These are phyloP conservation scores for Euthynnus affinis DNA, from an alignment of 2,797 vertebrate species.

Conservation along the genomic window DNA sequence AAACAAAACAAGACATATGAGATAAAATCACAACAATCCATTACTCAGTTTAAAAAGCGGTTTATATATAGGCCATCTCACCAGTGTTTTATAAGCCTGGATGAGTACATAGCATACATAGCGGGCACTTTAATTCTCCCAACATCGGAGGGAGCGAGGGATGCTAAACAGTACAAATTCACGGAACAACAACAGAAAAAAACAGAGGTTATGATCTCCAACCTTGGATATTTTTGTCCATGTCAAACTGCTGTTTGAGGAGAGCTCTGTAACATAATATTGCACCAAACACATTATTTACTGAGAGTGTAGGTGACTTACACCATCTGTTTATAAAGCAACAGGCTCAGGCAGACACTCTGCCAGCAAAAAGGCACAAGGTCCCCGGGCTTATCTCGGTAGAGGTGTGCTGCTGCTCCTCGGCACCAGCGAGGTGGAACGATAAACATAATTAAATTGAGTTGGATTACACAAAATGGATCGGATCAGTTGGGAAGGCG, in stretches of 20 bases:
- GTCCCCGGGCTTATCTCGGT: slow-evolving; percentile 80
- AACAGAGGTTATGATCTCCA: slow-evolving; percentile 51
- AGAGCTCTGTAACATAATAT: slow-evolving; percentile 58
- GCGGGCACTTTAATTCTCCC: slow-evolving; percentile 47
- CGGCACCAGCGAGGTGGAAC: slow-evolving; percentile 81
- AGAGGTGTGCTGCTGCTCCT: slow-evolving; percentile 79
- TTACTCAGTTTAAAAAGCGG: no score
- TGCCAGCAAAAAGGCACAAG: slow-evolving; percentile 76
- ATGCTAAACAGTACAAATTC: slow-evolving; percentile 60
- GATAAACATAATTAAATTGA: slow-evolving; percentile 89
- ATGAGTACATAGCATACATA: background rate
- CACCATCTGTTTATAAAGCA: slow-evolving; percentile 81
- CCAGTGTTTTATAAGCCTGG: no score
- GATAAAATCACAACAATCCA: no score
- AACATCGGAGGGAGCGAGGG: slow-evolving; percentile 34
- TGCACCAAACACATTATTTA: slow-evolving; percentile 70
- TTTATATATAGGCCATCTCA: no score
- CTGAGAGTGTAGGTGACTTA: slow-evolving; percentile 73
- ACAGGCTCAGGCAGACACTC: slow-evolving; percentile 77
- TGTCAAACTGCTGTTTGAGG: slow-evolving; percentile 50
- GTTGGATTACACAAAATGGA: slow-evolving; percentile 87
- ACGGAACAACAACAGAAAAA: slow-evolving; percentile 25
- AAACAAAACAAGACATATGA: no score
- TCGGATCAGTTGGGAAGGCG: slow-evolving; percentile 82
- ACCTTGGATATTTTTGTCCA: slow-evolving; percentile 54